These are phyloP conservation scores for Zeus faber DNA, from an alignment of 2,113 vertebrate species.

Conservation along the genomic window DNA sequence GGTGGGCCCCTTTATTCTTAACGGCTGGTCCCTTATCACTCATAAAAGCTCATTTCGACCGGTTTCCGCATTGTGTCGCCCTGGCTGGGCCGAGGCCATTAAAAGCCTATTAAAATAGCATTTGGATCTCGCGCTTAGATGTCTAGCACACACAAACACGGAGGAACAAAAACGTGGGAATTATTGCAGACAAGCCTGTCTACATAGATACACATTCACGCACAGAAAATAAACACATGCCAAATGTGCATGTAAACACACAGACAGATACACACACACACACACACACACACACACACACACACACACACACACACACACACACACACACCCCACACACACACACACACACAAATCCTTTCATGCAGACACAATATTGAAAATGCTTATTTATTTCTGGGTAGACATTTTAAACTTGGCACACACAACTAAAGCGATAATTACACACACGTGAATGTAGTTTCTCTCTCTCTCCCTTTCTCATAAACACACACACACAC, in stretches of 20 bases:
- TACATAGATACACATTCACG: no score
- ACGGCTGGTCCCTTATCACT: conserved; percentile 33
- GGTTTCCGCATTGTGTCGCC: conserved; percentile 19
- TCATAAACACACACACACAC: no score
- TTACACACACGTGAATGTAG: background rate
- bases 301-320: conserved; percentile 2
- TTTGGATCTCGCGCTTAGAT: conserved; percentile 6
- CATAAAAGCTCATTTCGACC: conserved; percentile 36
- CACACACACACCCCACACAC: background rate
- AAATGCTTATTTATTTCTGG: no score
- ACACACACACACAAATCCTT: background rate
- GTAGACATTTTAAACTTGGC: no score
- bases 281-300: conserved; percentile 1
- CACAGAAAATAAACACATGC: no score
- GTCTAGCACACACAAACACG: conserved; percentile 6
- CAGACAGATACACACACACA: background rate
- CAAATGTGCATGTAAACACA: no score
- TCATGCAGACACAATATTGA: background rate
- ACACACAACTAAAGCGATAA: no score
- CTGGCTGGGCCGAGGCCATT: conserved; percentile 18
- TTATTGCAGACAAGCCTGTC: background rate
- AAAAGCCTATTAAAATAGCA: conserved; percentile 38
- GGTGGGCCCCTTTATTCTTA: conserved; percentile 24
- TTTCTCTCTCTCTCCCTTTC: background rate
- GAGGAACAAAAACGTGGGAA: conserved; percentile 1